Percentiles rank a stretch among this genome's conserved stretches.
Evolutionary conservation across 2,113 vertebrate species (phyloP).

Genomic region (Passer domesticus): DNA sequence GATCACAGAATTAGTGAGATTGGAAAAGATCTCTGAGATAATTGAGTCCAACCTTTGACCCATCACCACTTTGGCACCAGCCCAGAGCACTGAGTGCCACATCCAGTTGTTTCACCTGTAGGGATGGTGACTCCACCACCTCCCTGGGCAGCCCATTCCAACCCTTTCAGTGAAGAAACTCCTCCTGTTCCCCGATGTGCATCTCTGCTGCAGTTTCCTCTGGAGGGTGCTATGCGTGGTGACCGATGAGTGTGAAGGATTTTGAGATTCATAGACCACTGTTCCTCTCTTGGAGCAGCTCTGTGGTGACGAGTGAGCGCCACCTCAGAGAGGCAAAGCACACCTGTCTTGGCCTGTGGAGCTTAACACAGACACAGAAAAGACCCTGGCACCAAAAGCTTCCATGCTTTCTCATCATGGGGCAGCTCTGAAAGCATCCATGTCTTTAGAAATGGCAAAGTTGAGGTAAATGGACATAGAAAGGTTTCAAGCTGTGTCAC

Average conservation of each 20-base stretch:
- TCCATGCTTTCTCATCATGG: fast-evolving
- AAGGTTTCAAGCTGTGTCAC: background rate
- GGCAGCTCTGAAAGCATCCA: background rate
- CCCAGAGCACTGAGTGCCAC: background rate
- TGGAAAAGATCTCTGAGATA: background rate
- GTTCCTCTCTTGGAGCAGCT: background rate
- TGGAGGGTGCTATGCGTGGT: background rate
- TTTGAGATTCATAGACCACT: background rate
- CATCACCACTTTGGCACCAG: background rate
- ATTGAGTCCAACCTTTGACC: background rate
- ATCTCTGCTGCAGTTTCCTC: background rate
- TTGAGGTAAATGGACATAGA: background rate
- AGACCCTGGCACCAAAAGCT: background rate
- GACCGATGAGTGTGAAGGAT: background rate
- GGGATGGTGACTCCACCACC: background rate
- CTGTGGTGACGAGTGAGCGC: background rate
- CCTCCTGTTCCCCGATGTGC: background rate
- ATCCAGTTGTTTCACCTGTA: background rate
- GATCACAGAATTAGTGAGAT: background rate
- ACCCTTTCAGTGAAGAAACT: background rate
- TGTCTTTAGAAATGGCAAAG: background rate
- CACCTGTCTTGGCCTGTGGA: background rate
- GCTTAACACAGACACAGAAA: fast-evolving
- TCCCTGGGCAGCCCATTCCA: background rate
- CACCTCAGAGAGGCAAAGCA: background rate